Evolutionary conservation across 2,888 invertebrate genomes (phyloP).

Genomic region (Perdita meconis): DNA sequence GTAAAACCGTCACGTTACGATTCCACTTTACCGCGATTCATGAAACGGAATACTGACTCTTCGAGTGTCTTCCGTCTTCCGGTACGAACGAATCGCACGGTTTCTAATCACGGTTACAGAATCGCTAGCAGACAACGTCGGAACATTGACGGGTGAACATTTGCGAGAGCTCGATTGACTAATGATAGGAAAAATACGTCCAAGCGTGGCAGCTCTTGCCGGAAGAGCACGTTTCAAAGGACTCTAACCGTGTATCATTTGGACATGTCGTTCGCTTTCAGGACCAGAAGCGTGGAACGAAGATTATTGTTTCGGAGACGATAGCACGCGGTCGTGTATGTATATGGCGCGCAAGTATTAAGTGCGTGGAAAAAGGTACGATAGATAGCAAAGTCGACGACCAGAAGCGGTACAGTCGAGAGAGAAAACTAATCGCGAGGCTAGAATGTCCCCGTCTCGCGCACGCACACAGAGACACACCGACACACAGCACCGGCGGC

Average conservation of each 20-base stretch:
- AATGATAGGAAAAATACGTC: background rate
- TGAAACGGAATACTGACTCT: too few species aligned
- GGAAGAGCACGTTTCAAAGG: conserved; percentile 8
- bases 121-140: background rate
- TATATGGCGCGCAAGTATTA: conserved; percentile 41
- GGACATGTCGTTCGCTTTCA: conserved; percentile 32
- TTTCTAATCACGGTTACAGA: conserved; percentile 12
- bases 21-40: background rate
- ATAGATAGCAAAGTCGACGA: conserved; percentile 64
- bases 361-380: conserved; percentile 63
- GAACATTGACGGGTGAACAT: conserved; percentile 1
- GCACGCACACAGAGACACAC: background rate
- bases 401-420: conserved; percentile 70
- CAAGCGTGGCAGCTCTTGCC: background rate
- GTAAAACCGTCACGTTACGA: background rate
- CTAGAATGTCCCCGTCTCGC: conserved; percentile 36
- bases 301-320: conserved; percentile 48
- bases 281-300: conserved; percentile 30
- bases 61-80: background rate
- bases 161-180: background rate
- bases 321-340: conserved; percentile 37
- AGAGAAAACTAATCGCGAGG: conserved; percentile 51
- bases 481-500: background rate
- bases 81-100: background rate
- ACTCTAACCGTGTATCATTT: background rate